phyloP scores from a whole-genome alignment of 2,797 vertebrate genomes.

The Pipistrellus pipistrellus region DNA sequence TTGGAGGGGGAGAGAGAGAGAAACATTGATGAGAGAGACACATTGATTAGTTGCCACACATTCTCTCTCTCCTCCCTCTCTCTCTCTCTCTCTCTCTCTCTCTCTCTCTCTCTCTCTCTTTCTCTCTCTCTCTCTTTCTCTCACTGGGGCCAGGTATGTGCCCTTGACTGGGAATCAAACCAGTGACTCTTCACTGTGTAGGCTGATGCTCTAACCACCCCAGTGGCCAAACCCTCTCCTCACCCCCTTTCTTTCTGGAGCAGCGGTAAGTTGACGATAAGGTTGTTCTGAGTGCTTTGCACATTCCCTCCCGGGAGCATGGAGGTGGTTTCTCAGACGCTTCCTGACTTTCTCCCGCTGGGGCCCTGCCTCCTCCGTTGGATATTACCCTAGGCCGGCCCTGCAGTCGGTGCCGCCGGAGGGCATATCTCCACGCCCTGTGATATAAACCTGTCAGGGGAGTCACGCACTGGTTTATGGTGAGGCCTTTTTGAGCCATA shows the following conservation, averaged over 20 bases:
- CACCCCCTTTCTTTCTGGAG: background rate
- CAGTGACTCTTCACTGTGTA: background rate
- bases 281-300: accelerated
- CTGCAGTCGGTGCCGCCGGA: background rate
- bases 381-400: background rate
- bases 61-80: no score
- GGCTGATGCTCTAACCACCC: no score
- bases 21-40: background rate
- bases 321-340: background rate
- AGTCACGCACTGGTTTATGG: conserved; percentile 54
- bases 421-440: background rate
- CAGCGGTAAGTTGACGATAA: accelerated
- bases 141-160: background rate
- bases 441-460: conserved; percentile 35
- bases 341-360: background rate
- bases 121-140: no score
- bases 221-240: background rate
- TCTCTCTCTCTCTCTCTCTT: no score
- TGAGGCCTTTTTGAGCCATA: conserved; percentile 81
- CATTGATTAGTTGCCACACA: background rate
- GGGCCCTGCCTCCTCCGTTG: background rate
- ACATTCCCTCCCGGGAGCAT: background rate
- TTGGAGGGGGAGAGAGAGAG: background rate
- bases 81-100: no score
- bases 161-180: background rate